Evolutionary conservation across 2,797 vertebrate genomes (phyloP).

Genomic region (Parauchenoglanis punctatus): DNA sequence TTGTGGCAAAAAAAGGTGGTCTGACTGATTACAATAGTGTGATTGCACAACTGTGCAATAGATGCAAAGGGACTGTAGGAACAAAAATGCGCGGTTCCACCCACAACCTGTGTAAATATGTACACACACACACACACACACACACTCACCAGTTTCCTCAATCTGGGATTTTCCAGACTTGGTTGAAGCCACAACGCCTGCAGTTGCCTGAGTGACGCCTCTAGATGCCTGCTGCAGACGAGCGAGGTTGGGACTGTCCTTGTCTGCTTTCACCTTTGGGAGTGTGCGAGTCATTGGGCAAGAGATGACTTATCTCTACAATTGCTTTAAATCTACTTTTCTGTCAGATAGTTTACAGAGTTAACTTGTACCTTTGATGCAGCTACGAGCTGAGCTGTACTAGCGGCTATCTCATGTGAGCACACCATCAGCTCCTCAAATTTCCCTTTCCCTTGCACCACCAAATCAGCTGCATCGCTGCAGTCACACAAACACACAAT

Average conservation of each 20-base stretch:
- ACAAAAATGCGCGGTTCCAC: neutral
- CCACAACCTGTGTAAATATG: neutral
- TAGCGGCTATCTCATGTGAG: conserved; percentile 94
- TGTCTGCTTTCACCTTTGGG: conserved; percentile 92
- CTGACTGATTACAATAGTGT: no score
- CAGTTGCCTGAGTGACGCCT: conserved; percentile 91
- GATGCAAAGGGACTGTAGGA: neutral
- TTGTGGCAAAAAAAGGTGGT: no score
- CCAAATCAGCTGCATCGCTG: conserved; percentile 93
- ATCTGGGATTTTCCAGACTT: conserved; percentile 92
- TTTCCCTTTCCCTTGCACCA: conserved; percentile 92
- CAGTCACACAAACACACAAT: neutral
- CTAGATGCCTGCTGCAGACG: conserved; percentile 90
- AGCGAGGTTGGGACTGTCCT: conserved; percentile 87
- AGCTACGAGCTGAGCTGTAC: conserved; percentile 94
- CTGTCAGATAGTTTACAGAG: neutral
- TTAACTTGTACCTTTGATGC: conserved; percentile 87
- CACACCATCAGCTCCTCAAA: conserved; percentile 97
- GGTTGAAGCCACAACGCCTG: conserved; percentile 90
- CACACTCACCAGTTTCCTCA: conserved; percentile 85
- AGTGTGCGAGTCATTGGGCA: neutral
- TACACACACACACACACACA: conserved; percentile 6
- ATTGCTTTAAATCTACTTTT: neutral
- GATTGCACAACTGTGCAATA: neutral
- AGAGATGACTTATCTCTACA: neutral